Evolutionary conservation across 2,797 vertebrate species (phyloP), one percentile per base, ranked within the genome.

Genomic region (Periparus ater): DNA sequence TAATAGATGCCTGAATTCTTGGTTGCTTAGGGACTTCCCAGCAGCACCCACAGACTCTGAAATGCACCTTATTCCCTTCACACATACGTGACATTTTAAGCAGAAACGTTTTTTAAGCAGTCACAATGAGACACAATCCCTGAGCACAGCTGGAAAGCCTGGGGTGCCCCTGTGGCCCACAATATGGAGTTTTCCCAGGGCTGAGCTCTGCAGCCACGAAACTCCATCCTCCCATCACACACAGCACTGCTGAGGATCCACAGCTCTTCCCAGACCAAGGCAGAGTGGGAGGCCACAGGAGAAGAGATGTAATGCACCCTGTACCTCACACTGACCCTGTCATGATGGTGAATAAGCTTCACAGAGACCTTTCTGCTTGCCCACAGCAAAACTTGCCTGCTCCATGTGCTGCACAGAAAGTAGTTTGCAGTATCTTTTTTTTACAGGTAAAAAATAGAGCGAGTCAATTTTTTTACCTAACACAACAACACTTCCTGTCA

Each of bases 1-100:
- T 71, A 75, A 90, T 2, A 91, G 42, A 48, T 27, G 20, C 40
- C 36, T 48, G 51, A 66, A 75, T 54, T 65, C 57, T 57, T 83
- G 36, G 44, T 40, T 78, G 44, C 9, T 85, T 83, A 85, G 91
- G 89, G 92, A 80, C 54, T 92, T 87, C 36, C 89, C 88, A 82
- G 55, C n/a, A 70, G 38, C 23, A 79, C 36, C 34, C 67, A 38
- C n/a, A 71, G 23, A 20, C 51, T 48, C 67, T 60, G 60, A 55
- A 89, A 92, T 0, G 1, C 0, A 3, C 53, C 62, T 87, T 13
- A 7, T 45, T 79, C 26, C 34, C 63, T 85, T 80, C 54, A 71
- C 10, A 18, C 11, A 23, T 16, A 38, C 0, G 0, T 42, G 53
- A 42, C 57, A 73, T 85, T 71, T 85, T 11, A 74, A 63, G 25